Evolutionary conservation across 1,140 invertebrate species (phyloP).

Genomic region (Macrobrachium nipponense): DNA sequence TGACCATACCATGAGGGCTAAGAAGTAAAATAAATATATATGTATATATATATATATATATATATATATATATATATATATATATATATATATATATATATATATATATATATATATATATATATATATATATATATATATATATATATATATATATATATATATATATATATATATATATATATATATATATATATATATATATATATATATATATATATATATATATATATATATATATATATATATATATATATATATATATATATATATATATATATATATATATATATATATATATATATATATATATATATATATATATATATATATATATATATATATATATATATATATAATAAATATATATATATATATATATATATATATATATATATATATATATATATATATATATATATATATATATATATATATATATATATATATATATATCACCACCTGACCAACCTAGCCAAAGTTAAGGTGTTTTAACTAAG

Average conservation of each 20-base stretch:
- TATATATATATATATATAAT: not conserved
- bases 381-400: not conserved
- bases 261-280: not conserved
- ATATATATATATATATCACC: too few species aligned
- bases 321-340: slow-evolving; percentile 4
- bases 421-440: slow-evolving; percentile 2
- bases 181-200: slow-evolving; percentile 17
- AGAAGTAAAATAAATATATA: too few species aligned
- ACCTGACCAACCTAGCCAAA: too few species aligned
- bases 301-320: slow-evolving; percentile 2
- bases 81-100: slow-evolving; percentile 18
- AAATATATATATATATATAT: not conserved
- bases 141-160: slow-evolving; percentile 4
- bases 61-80: slow-evolving; percentile 13
- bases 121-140: slow-evolving; percentile 4
- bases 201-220: slow-evolving; percentile 29
- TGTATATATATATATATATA: slow-evolving; percentile 5
- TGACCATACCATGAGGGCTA: too few species aligned
- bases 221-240: slow-evolving; percentile 7
- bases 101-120: slow-evolving; percentile 28
- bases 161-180: slow-evolving; percentile 32
- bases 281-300: not conserved
- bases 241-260: slow-evolving; percentile 5
- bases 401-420: not conserved
- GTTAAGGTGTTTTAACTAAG: too few species aligned